Base-by-base conservation (phyloP, 2,797 vertebrate genomes). In the Chromobotia macracanthus region DNA sequence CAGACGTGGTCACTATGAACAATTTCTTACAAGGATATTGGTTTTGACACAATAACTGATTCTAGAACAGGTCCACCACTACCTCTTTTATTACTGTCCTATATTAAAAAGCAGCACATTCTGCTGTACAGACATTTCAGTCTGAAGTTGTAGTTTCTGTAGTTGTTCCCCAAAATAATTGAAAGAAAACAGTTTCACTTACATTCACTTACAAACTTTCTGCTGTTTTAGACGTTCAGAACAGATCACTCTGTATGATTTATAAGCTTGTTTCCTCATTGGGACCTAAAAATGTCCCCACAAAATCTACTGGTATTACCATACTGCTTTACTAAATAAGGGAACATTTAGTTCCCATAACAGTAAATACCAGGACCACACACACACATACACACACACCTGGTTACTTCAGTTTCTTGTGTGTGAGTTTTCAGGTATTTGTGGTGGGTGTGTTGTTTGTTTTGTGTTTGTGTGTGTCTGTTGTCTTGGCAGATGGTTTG, bases 401-500 rank as follows among this genome's bases (percentile, higher is more conserved):
- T n/a, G n/a, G n/a, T n/a, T n/a, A n/a, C n/a, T n/a, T n/a, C n/a
- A n/a, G 2, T 8, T 3, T 21, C 7, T 19, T 28, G 23, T 15
- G 21, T 10, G 21, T 13, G 18, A 4, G 38, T 21, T 16, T 16
- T 41, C 38, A 67, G 10, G 65, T 48, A 19, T 50, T 23, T 48
- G 13, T 71, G 31, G 44, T 55, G 60, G 28, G 8, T 63, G 61
- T 25, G 63, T 19, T 63, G 55, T 70, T 53, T 69, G 65, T 69
- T 19, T 58, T 78, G 55, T 61, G 15, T 21, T 15, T 70, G 55
- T 87, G 61, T 78, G 63, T 84, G 8, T 79, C 51, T 63, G 31
- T 77, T 77, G 7, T 25, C 79, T 87, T 88, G 86, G 87, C 84
- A 86, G 80, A 79, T 68, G 72, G 84, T 85, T 79, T 80, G 72